Conservation (phyloP, 2,888 invertebrate genomes). For the Cylloceria caligata region DNA sequence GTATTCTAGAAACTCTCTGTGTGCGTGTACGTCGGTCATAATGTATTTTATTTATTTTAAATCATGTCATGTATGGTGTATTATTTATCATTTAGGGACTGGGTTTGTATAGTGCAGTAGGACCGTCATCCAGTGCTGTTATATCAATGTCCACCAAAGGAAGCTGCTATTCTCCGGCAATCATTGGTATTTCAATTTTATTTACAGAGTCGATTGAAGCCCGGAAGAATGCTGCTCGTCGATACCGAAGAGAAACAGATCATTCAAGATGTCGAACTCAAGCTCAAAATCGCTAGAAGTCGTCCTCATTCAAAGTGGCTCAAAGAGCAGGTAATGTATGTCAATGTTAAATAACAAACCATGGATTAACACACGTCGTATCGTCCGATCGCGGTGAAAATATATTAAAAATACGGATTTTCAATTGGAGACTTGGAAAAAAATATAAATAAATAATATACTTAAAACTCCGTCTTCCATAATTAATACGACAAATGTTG, state of each 20-base stretch:
- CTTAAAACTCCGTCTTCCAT: conserved; percentile 31
- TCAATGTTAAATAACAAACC: conserved; percentile 9
- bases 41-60: conserved; percentile 81
- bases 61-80: conserved; percentile 79
- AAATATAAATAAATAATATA: too few relatives aligned
- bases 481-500: conserved; percentile 53
- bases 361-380: conserved; percentile 54
- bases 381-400: conserved; percentile 22
- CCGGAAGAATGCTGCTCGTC: conserved; percentile 98
- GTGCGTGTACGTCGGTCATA: conserved; percentile 70
- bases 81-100: conserved; percentile 82
- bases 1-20: conserved; percentile 69
- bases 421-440: conserved; percentile 22
- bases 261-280: conserved; percentile 97
- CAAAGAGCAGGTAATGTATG: conserved; percentile 90
- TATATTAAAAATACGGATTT: conserved; percentile 20
- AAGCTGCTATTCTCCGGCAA: conserved; percentile 73
- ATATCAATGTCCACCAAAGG: conserved; percentile 73
- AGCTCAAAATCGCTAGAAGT: conserved; percentile 93
- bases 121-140: conserved; percentile 81
- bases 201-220: conserved; percentile 96
- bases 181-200: conserved; percentile 78
- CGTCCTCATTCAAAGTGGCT: conserved; percentile 97
- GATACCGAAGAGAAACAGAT: conserved; percentile 96
- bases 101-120: conserved; percentile 83